Evolutionary conservation across 2,888 invertebrate species (phyloP).

Genomic region (Coenonympha arcania): DNA sequence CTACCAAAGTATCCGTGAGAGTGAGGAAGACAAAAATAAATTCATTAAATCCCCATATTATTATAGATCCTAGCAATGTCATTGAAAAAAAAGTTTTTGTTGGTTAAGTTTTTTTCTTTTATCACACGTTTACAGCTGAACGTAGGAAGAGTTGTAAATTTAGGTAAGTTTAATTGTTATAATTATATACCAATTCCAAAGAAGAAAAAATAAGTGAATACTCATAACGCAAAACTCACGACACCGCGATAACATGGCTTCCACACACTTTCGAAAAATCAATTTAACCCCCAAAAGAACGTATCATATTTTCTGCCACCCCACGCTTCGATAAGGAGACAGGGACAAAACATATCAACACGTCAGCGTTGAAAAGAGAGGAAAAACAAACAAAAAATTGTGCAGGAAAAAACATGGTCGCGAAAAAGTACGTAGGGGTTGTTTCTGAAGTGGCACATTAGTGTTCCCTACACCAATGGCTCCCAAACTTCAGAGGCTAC

Average conservation of each 20-base stretch:
- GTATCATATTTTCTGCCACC: slow-evolving; percentile 72
- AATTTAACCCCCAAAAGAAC: slow-evolving; percentile 69
- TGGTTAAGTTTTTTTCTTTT: too few relatives aligned
- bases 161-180: too few relatives aligned
- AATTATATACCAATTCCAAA: too few relatives aligned
- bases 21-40: too few relatives aligned
- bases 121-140: too few relatives aligned
- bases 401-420: slow-evolving; percentile 70
- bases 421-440: slow-evolving; percentile 66
- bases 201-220: not conserved
- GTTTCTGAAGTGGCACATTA: slow-evolving; percentile 65
- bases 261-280: slow-evolving; percentile 68
- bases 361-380: slow-evolving; percentile 34
- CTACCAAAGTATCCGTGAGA: too few relatives aligned
- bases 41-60: too few relatives aligned
- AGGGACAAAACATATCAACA: slow-evolving; percentile 34
- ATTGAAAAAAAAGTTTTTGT: too few relatives aligned
- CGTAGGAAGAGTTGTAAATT: too few relatives aligned
- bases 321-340: slow-evolving; percentile 56
- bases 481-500: too few relatives aligned
- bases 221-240: slow-evolving; percentile 15
- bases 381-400: slow-evolving; percentile 60
- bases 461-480: slow-evolving; percentile 58
- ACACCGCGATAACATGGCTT: slow-evolving; percentile 58
- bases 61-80: too few relatives aligned